Conservation (phyloP, 2,113 vertebrate species). For the Aphelocoma coerulescens region DNA sequence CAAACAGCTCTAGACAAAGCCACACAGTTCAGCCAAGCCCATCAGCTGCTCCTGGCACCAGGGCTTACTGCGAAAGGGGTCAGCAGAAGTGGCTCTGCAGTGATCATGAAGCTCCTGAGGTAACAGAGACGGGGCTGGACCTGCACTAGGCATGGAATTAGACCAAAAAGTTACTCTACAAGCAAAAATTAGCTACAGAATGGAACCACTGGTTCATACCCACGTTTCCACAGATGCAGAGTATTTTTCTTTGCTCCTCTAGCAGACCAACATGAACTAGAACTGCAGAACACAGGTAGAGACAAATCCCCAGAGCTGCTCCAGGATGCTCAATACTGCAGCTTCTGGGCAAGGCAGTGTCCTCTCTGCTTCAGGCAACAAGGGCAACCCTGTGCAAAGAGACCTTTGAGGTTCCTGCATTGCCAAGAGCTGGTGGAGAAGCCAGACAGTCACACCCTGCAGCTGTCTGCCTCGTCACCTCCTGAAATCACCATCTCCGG, state of each 20-base stretch:
- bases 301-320: not conserved
- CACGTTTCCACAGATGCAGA: not conserved
- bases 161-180: not conserved
- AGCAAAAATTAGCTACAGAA: not conserved
- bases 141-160: not conserved
- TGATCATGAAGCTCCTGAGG: not conserved
- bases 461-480: not conserved
- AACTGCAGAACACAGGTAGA: not conserved
- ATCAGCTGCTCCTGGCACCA: not conserved
- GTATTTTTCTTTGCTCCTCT: not conserved
- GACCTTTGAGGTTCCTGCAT: not conserved
- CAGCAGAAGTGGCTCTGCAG: not conserved
- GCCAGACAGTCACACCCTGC: conserved; percentile 17
- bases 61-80: not conserved
- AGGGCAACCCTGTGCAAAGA: not conserved
- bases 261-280: not conserved
- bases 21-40: not conserved
- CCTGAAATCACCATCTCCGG: not conserved
- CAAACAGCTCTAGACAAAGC: not conserved
- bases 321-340: not conserved
- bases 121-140: not conserved
- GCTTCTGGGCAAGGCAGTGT: not conserved
- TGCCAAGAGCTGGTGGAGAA: not conserved
- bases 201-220: not conserved
- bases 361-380: not conserved